A percentile compares a stretch with the other conserved stretches of the same genome.
Evolutionary conservation across 2,797 vertebrate species (phyloP).

Genomic region (Hyperoplus immaculatus): DNA sequence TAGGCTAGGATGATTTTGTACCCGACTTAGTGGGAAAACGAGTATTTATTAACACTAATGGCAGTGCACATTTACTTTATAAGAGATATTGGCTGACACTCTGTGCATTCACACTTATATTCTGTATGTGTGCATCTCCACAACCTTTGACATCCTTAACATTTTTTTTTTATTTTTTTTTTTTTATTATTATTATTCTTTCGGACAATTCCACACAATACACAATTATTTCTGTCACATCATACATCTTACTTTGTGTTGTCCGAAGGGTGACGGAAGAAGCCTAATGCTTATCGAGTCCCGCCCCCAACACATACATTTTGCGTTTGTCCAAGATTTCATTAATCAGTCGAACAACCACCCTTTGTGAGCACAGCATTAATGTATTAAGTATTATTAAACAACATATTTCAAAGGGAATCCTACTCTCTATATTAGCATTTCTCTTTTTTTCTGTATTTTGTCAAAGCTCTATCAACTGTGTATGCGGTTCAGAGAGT

Average conservation of each 20-base stretch:
- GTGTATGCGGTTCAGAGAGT: constrained; percentile 47
- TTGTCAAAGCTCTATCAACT: constrained; percentile 33
- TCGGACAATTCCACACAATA: too few relatives aligned
- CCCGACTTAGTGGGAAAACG: constrained; percentile 35
- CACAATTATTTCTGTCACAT: too few relatives aligned
- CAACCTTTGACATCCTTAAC: neutral
- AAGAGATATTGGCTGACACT: constrained; percentile 50
- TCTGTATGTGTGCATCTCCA: constrained; percentile 19
- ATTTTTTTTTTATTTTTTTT: too few relatives aligned
- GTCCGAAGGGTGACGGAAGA: too few relatives aligned
- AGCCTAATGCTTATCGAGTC: neutral
- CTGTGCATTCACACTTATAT: constrained; percentile 30
- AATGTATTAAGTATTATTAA: constrained; percentile 21
- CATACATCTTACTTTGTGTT: too few relatives aligned
- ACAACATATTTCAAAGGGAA: constrained; percentile 50
- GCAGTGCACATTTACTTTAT: constrained; percentile 34
- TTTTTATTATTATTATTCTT: too few relatives aligned
- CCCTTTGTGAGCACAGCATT: constrained; percentile 24
- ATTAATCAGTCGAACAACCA: constrained; percentile 36
- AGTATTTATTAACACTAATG: constrained; percentile 71
- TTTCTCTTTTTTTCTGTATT: constrained; percentile 7
- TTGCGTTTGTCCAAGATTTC: constrained; percentile 19
- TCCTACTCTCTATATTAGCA: constrained; percentile 5
- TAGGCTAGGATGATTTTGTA: constrained; percentile 40
- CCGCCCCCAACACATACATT: neutral